Evolutionary conservation across 2,113 vertebrate genomes (phyloP), one percentile per base, ranked within the genome.

Genomic region (Ictidomys tridecemlineatus): DNA sequence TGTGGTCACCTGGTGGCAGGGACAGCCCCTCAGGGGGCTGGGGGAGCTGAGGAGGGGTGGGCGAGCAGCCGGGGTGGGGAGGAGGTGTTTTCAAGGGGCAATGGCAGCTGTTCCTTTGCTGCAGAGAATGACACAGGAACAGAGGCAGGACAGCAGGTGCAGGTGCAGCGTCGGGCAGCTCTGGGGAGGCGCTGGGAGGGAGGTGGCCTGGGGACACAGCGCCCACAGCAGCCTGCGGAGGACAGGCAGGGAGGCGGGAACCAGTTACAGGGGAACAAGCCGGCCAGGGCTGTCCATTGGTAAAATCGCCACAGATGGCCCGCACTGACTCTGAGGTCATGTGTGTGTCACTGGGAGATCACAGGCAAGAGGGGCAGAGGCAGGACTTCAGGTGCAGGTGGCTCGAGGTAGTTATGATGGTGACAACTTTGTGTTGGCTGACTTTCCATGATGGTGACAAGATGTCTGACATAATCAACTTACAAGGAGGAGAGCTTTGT

Each of bases 1-100:
- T 65, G 28, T 65, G 63, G 28, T 1, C 63, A 12, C 65, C 65
- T 5, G 28, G 65, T 5, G 4, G 79, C 12, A 9, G 22, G 0
- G 12, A 32, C 26, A 37, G 1, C 58, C 34, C 3, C 53, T 20
- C 4, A 0, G 39, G 32, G n/a, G 48, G 56, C 7, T 6, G 16
- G 34, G 32, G 73, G 14, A 1, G 24, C 48, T 30, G 51, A 63
- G 88, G 16, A 7, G 17, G 26, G 58, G 18, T 37, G 34, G 61
- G 37, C 9, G 24, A 37, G 22, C 51, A 34, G 26, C 30, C 12
- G 72, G 22, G 8, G 4, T 5, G 61, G 63, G 28, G 61, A 53
- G 39, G 72, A 39, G 28, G 48, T 39, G 6, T 30, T 39, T 37
- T 65, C n/a, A 4, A 26, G 67, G 56, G 42, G 48, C 24, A 8